Base-by-base conservation (phyloP, 2,888 invertebrate species). In the Linnaemya tessellans region DNA sequence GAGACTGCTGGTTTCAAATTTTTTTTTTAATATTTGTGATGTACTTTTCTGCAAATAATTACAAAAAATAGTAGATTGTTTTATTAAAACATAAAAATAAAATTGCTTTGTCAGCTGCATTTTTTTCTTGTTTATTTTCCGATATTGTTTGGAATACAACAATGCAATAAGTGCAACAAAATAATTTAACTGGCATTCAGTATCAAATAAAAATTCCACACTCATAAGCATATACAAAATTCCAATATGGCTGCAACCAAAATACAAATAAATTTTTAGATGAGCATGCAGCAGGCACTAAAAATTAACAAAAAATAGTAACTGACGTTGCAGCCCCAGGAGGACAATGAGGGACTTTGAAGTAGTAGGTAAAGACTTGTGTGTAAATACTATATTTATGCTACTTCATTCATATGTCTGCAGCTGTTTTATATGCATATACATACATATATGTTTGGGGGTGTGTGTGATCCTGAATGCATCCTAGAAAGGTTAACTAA, bases 51-150 rank as follows among this genome's bases (percentile, higher is more conserved):
- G 70, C 46, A 65, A 68, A 82, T 56, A 30, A 65, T 82, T 71
- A 25, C 20, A 62, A 41, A 64, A 22, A 64, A 22, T 10, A 22
- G 7, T 10, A 35, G 43, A n/a, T 8, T 18, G 41, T 15, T 15
- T 51, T 67, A 68, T 62, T 49, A 74, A 67, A 67, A 78, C 75
- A 43, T 60, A 71, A 73, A 77, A 84, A 78, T 70, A 25, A 75
- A 87, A 87, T 84, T 85, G 86, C 87, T 87, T 87, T 86, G 87
- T 87, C 86, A 84, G 86, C 87, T 82, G 86, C 70, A 86, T 81
- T 75, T 49, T 67, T 2, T 65, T 46, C 25, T 46, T 25, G n/a
- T 73, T 84, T 56, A 20, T 64, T 70, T 62, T 51, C 79, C 22
- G 18, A 51, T 73, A 67, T 70, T 65, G 22, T 64, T 65, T 58